A percentile compares a stretch with the other conserved stretches of the same genome.
phyloP scores from a whole-genome alignment of 2,797 vertebrate species.

The Hydrophis major region DNA sequence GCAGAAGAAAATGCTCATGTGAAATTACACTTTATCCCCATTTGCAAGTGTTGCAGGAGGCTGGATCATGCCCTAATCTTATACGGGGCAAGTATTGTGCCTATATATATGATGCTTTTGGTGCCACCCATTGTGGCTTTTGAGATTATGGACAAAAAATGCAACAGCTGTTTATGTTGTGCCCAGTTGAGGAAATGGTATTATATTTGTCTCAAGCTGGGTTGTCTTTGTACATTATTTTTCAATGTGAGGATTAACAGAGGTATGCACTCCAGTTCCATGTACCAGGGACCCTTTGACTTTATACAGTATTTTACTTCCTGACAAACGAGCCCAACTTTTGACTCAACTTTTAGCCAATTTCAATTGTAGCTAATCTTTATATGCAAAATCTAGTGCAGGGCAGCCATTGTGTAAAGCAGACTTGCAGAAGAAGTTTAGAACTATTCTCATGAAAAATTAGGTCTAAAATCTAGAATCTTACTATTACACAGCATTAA shows the following conservation, averaged over 20 bases:
- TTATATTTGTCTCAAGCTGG: not conserved
- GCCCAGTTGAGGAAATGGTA: not conserved
- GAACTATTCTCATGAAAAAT: not conserved
- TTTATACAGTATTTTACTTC: not conserved
- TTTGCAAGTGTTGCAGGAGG: not conserved
- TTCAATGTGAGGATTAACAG: not conserved
- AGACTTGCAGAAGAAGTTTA: not conserved
- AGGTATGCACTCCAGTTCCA: not conserved
- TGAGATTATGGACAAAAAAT: not conserved
- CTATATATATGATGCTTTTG: not conserved
- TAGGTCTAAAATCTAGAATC: not conserved
- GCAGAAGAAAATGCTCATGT: not conserved
- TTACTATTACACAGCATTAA: not conserved
- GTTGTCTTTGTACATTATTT: not conserved
- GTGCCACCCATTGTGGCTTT: not conserved
- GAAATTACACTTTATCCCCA: not conserved
- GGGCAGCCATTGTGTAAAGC: not conserved
- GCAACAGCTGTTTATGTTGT: not conserved
- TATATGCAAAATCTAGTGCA: not conserved
- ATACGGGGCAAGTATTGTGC: not conserved
- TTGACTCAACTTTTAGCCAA: not conserved
- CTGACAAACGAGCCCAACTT: not conserved
- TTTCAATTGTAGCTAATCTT: not conserved
- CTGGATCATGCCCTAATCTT: not conserved
- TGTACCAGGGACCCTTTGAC: not conserved